Percentiles rank a stretch among this genome's conserved stretches.
These are phyloP conservation scores for Malacosoma neustria DNA, from an alignment of 2,888 invertebrate species.

Conservation along the genomic window DNA sequence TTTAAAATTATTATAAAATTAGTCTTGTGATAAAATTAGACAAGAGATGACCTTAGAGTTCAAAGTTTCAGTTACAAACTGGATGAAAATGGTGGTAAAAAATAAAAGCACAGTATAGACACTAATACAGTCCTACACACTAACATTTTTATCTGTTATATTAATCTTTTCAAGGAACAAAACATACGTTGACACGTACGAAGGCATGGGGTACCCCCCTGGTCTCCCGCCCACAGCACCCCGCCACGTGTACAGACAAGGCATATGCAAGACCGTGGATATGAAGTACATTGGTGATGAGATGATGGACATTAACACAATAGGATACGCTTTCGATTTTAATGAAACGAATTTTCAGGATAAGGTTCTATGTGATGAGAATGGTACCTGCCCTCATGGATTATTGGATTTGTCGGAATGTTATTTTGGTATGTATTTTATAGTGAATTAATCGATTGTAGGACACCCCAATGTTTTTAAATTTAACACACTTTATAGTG, in stretches of 20 bases:
- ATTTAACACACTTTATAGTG: too few species aligned
- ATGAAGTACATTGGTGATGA: slow-evolving; percentile 7
- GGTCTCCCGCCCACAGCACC: slow-evolving; percentile 61
- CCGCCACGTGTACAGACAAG: slow-evolving; percentile 79
- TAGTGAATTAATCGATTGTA: too few species aligned
- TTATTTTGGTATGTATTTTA: slow-evolving; percentile 60
- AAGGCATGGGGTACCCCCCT: slow-evolving; percentile 81
- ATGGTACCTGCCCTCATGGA: slow-evolving; percentile 66
- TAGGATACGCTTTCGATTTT: slow-evolving; percentile 10
- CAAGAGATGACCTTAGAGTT: too few species aligned
- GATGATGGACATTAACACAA: slow-evolving; percentile 9
- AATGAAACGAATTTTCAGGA: slow-evolving; percentile 8
- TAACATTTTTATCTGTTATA: too few species aligned
- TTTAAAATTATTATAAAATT: too few species aligned
- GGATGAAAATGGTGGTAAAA: too few species aligned
- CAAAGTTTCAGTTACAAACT: too few species aligned
- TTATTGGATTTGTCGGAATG: slow-evolving; percentile 78
- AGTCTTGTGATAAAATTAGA: too few species aligned
- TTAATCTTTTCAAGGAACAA: neutral
- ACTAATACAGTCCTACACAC: too few species aligned
- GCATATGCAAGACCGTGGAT: slow-evolving; percentile 73
- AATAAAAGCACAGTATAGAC: too few species aligned
- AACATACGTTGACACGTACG: slow-evolving; percentile 78
- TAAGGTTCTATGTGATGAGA: slow-evolving; percentile 12
- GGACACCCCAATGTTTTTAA: too few species aligned